These are phyloP conservation scores for Pachyramphus minor DNA, from an alignment of 2,113 vertebrate genomes.

Conservation along the genomic window DNA sequence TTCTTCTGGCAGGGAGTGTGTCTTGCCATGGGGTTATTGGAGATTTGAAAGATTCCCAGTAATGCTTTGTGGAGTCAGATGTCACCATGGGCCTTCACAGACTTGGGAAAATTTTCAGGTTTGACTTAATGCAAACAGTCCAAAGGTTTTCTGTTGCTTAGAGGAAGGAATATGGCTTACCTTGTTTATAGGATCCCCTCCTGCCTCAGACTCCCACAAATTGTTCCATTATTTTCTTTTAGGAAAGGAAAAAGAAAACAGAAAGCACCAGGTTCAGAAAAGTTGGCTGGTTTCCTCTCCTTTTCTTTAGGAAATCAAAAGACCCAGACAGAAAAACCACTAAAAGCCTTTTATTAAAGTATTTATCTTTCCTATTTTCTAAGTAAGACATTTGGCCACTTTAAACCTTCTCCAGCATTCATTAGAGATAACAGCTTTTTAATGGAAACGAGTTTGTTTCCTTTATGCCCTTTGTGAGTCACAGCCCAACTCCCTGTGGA, in stretches of 20 bases:
- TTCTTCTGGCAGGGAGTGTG: background rate
- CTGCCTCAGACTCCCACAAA: background rate
- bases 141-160: background rate
- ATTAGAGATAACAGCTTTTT: slow-evolving; percentile 1
- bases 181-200: background rate
- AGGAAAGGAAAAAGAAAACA: background rate
- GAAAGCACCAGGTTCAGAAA: background rate
- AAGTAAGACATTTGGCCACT: background rate
- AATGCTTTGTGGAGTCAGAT: background rate
- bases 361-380: slow-evolving; percentile 1
- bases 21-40: background rate
- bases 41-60: background rate
- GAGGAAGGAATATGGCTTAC: background rate
- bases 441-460: background rate
- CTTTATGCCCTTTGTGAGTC: background rate
- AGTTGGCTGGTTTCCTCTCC: background rate
- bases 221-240: background rate
- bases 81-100: background rate
- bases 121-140: background rate
- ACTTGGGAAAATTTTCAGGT: background rate
- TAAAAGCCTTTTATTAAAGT: slow-evolving; percentile 5
- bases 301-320: background rate
- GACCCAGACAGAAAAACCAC: background rate
- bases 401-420: background rate
- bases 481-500: background rate